Percentiles rank a stretch among this genome's conserved stretches.
Evolutionary conservation across 64 coral and sea anemone species (phyloP).

Genomic region (Astreopora myriophthalma): DNA sequence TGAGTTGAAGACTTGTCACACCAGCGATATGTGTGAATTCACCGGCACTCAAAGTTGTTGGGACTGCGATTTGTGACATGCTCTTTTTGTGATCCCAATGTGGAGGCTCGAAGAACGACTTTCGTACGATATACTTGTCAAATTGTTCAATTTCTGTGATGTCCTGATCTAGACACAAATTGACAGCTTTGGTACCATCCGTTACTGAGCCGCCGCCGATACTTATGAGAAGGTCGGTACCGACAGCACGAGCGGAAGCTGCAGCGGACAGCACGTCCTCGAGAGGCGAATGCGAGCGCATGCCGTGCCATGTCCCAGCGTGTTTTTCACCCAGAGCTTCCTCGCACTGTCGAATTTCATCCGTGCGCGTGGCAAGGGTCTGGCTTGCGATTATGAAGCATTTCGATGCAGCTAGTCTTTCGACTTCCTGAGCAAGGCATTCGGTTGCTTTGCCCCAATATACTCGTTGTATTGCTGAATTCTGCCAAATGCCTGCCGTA

Average conservation of each 20-base stretch:
- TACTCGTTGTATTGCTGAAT: slow-evolving; percentile 23
- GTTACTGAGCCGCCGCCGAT: slow-evolving; percentile 31
- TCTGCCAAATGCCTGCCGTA: slow-evolving; percentile 7
- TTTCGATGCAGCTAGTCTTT: background rate
- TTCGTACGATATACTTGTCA: background rate
- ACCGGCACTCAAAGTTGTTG: slow-evolving; percentile 33
- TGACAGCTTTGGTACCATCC: slow-evolving; percentile 22
- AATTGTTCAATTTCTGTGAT: slow-evolving; percentile 37
- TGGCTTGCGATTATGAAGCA: slow-evolving; percentile 42
- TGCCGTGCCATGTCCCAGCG: slow-evolving; percentile 25
- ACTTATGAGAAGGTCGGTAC: background rate
- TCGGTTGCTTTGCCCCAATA: slow-evolving; percentile 46
- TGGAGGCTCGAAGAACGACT: background rate
- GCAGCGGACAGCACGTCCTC: slow-evolving; percentile 31
- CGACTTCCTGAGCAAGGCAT: background rate
- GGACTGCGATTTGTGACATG: slow-evolving; percentile 22
- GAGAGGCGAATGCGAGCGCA: slow-evolving; percentile 37
- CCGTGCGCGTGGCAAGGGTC: slow-evolving; percentile 29
- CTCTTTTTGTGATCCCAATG: background rate
- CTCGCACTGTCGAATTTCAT: slow-evolving; percentile 34
- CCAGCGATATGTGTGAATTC: slow-evolving; percentile 22
- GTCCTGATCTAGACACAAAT: slow-evolving; percentile 34
- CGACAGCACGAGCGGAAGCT: background rate
- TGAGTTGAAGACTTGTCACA: background rate
- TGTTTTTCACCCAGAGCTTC: slow-evolving; percentile 13